Conservation (phyloP, 2,797 vertebrate species). For the Margarornis squamiger region DNA sequence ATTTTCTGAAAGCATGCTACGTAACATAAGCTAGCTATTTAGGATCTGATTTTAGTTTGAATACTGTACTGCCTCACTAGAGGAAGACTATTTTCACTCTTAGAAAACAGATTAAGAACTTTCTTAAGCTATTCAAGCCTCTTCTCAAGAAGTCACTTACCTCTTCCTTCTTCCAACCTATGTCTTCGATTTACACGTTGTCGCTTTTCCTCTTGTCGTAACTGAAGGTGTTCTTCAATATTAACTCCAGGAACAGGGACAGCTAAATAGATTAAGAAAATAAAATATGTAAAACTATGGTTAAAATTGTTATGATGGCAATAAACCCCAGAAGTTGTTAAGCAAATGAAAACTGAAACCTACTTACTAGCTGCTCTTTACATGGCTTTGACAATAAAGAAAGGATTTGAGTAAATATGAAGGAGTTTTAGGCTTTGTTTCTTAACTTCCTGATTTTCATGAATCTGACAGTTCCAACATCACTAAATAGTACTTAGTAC, state of each 20-base stretch:
- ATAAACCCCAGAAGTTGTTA: background rate
- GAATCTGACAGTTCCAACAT: background rate
- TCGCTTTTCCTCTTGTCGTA: constrained; percentile 96
- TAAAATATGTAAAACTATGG: background rate
- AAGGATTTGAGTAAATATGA: background rate
- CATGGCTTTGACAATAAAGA: background rate
- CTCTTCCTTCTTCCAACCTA: constrained; percentile 94
- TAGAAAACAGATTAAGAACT: background rate
- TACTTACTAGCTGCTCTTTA: background rate
- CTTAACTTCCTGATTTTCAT: background rate
- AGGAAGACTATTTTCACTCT: background rate
- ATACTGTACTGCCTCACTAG: background rate
- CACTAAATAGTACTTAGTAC: background rate
- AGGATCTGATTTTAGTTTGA: background rate
- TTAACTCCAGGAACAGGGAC: constrained; percentile 98
- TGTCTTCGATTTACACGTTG: constrained; percentile 95
- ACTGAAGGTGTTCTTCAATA: constrained; percentile 98
- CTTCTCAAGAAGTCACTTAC: constrained; percentile 74
- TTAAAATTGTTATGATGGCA: background rate
- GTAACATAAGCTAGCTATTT: background rate
- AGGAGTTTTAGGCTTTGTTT: background rate
- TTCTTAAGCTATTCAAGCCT: background rate
- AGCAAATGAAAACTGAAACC: background rate
- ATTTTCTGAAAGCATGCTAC: background rate
- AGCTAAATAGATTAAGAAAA: constrained; percentile 77